Evolutionary conservation across 2,888 invertebrate species (phyloP).

Genomic region (Chrysina gloriosa): DNA sequence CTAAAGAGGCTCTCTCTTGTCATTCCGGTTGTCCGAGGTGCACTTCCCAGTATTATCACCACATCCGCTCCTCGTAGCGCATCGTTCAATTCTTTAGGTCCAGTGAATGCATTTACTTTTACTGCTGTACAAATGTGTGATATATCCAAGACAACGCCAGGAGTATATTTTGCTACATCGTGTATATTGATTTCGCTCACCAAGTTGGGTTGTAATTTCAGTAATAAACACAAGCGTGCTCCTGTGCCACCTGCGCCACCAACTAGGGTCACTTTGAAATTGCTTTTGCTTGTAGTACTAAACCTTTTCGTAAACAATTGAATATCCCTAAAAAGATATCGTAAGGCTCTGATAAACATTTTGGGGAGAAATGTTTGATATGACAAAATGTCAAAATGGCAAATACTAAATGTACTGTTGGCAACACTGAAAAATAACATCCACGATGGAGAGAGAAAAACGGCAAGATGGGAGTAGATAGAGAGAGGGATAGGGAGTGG

Average conservation of each 20-base stretch:
- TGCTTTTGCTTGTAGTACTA: neutral
- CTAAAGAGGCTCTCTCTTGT: slow-evolving; percentile 71
- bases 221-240: slow-evolving; percentile 89
- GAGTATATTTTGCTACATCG: slow-evolving; percentile 49
- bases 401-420: no score
- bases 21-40: slow-evolving; percentile 71
- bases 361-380: no score
- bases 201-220: slow-evolving; percentile 83
- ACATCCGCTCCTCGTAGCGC: slow-evolving; percentile 71
- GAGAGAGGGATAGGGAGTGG: no score
- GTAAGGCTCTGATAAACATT: no score
- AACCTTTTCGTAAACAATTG: no score
- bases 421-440: no score
- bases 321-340: no score
- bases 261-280: slow-evolving; percentile 86
- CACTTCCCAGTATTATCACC: slow-evolving; percentile 75
- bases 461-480: no score
- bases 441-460: no score
- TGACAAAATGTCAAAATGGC: no score
- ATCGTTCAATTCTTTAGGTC: slow-evolving; percentile 59
- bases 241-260: slow-evolving; percentile 97
- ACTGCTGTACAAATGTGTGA: slow-evolving; percentile 66
- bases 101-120: slow-evolving; percentile 59
- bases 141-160: slow-evolving; percentile 65
- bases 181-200: slow-evolving; percentile 85